Evolutionary conservation across 1,140 invertebrate genomes (phyloP).

Genomic region (Aphaenogaster rudis): DNA sequence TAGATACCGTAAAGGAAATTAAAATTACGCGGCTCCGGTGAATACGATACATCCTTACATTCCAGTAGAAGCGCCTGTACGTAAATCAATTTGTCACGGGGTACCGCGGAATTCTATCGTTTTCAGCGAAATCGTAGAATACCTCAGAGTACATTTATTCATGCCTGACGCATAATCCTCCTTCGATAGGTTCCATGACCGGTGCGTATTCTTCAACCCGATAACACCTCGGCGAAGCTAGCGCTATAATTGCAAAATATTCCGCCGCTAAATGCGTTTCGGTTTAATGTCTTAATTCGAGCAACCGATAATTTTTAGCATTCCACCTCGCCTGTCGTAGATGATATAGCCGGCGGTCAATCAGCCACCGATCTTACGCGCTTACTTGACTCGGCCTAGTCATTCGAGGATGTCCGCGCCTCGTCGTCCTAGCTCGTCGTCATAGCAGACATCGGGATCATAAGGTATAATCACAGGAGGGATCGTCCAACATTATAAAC

Average conservation of each 20-base stretch:
- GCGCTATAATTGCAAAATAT: slow-evolving; percentile 13
- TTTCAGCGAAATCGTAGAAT: slow-evolving; percentile 58
- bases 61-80: slow-evolving; percentile 54
- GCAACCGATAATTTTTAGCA: slow-evolving; percentile 50
- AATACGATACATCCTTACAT: slow-evolving; percentile 61
- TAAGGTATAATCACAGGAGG: slow-evolving; percentile 69
- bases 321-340: not conserved
- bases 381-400: slow-evolving; percentile 22
- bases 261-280: not conserved
- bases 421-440: slow-evolving; percentile 55
- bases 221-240: not conserved
- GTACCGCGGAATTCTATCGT: slow-evolving; percentile 28
- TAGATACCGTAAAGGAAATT: slow-evolving; percentile 62
- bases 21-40: slow-evolving; percentile 35
- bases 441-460: slow-evolving; percentile 31
- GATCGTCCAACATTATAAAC: slow-evolving; percentile 68
- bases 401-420: slow-evolving; percentile 52
- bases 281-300: slow-evolving; percentile 31
- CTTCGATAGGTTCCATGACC: not conserved
- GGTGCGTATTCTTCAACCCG: not conserved
- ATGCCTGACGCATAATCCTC: slow-evolving; percentile 1
- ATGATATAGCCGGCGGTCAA: slow-evolving; percentile 51
- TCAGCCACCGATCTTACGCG: slow-evolving; percentile 71
- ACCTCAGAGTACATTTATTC: slow-evolving; percentile 6
- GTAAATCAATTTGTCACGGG: slow-evolving; percentile 46